These are phyloP conservation scores for Sapayoa aenigma DNA, from an alignment of 2,113 vertebrate genomes.

Conservation along the genomic window DNA sequence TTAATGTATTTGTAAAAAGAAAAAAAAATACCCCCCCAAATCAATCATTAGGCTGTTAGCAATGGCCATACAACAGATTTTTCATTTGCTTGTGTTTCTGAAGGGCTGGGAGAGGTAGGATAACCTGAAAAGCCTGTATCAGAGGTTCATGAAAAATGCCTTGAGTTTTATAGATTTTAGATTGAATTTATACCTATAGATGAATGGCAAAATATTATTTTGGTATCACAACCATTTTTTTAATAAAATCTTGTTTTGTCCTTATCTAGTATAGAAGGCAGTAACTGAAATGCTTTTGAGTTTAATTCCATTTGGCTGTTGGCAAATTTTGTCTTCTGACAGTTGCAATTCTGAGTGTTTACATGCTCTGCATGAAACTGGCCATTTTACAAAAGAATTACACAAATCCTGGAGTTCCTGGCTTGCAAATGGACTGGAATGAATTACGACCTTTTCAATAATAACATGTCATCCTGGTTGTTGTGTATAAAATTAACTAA, in stretches of 20 bases:
- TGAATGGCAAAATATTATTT: not conserved
- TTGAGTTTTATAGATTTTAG: not conserved
- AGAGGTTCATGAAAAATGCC: not conserved
- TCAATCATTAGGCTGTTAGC: not conserved
- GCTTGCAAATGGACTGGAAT: slow-evolving; percentile 11
- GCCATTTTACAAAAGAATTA: slow-evolving; percentile 17
- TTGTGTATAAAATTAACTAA: slow-evolving; percentile 4
- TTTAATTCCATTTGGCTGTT: not conserved
- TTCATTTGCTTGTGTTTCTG: not conserved
- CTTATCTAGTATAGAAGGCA: not conserved
- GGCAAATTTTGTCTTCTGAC: slow-evolving; percentile 2
- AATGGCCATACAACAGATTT: not conserved
- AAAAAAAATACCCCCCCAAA: not conserved
- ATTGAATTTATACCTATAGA: not conserved
- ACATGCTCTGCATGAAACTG: slow-evolving; percentile 15
- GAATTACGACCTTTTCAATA: slow-evolving; percentile 24
- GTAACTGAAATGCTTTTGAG: not conserved
- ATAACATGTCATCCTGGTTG: not conserved
- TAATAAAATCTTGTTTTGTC: not conserved
- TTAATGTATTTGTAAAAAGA: not conserved
- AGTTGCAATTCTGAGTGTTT: slow-evolving; percentile 15
- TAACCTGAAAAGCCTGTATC: not conserved
- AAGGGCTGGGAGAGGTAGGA: not conserved
- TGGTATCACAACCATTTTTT: not conserved
- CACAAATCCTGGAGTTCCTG: slow-evolving; percentile 25